These are phyloP conservation scores for Drosophila ogumai DNA, from an alignment of 1,140 invertebrate genomes.

Conservation along the genomic window DNA sequence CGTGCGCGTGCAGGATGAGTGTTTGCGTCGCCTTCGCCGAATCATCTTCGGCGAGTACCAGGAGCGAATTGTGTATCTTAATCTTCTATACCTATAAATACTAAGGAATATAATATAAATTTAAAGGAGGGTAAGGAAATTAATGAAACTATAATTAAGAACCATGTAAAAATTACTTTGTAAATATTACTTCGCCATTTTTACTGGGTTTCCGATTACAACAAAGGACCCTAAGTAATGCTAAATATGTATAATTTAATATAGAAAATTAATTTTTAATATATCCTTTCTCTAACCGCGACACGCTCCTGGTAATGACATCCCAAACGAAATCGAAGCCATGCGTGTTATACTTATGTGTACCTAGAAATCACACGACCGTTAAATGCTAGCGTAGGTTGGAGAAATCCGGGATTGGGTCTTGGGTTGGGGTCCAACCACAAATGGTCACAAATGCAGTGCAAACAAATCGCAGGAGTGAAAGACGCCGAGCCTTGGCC, in stretches of 20 bases:
- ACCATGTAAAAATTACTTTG: background rate
- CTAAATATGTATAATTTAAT: background rate
- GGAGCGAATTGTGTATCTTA: conserved; percentile 4
- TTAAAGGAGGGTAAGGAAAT: no score
- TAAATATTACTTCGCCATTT: no score
- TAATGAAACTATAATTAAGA: no score
- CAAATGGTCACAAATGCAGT: conserved; percentile 69
- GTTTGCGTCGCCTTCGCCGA: conserved; percentile 26
- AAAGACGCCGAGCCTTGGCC: conserved; percentile 54
- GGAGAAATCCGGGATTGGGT: conserved; percentile 5
- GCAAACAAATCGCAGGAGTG: conserved; percentile 65
- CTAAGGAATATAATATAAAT: background rate
- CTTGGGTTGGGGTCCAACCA: conserved; percentile 16
- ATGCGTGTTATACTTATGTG: conserved; percentile 49
- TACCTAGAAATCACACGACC: conserved; percentile 53
- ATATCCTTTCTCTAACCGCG: rapidly evolving
- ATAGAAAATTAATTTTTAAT: background rate
- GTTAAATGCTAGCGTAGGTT: conserved; percentile 54
- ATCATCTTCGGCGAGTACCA: conserved; percentile 22
- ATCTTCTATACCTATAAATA: background rate
- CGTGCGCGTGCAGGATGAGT: conserved; percentile 25
- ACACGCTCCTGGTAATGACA: conserved; percentile 58
- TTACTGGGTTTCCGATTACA: no score
- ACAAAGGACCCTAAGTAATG: no score
- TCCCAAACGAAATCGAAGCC: conserved; percentile 47